These are phyloP conservation scores for Dallia pectoralis DNA, from an alignment of 2,797 vertebrate species.

Conservation along the genomic window DNA sequence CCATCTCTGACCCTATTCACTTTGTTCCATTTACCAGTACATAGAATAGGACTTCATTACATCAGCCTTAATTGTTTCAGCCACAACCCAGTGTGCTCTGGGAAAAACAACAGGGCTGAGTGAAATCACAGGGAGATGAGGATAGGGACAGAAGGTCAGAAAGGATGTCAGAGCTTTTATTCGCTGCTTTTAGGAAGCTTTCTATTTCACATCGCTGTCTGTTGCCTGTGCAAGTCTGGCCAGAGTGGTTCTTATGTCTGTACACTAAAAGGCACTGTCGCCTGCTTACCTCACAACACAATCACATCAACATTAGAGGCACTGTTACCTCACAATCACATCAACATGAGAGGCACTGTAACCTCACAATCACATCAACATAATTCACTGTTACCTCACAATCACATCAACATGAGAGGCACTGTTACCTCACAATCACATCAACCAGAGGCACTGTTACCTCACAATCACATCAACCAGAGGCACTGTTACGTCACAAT, in stretches of 20 bases:
- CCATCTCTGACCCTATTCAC: constrained; percentile 54
- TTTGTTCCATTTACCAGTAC: constrained; percentile 68
- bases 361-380: constrained; percentile 25
- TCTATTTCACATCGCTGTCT: constrained; percentile 50
- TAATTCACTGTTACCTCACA: constrained; percentile 21
- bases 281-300: constrained; percentile 18
- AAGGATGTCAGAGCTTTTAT: constrained; percentile 78
- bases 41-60: constrained; percentile 71
- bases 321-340: constrained; percentile 31
- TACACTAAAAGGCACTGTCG: constrained; percentile 18
- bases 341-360: constrained; percentile 12
- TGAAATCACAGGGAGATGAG: not conserved
- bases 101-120: constrained; percentile 47
- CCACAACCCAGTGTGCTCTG: constrained; percentile 52
- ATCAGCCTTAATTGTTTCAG: constrained; percentile 63
- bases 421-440: too few species aligned
- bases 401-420: constrained; percentile 24
- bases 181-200: constrained; percentile 72
- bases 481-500: constrained; percentile 18
- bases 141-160: constrained; percentile 52
- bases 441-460: constrained; percentile 20
- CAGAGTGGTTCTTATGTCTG: constrained; percentile 28
- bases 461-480: constrained; percentile 23
- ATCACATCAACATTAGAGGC: constrained; percentile 24
- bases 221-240: constrained; percentile 27